Evolutionary conservation across 2,113 vertebrate species (phyloP), one percentile per base, ranked within the genome.

Genomic region (Sisor rabdophorus): DNA sequence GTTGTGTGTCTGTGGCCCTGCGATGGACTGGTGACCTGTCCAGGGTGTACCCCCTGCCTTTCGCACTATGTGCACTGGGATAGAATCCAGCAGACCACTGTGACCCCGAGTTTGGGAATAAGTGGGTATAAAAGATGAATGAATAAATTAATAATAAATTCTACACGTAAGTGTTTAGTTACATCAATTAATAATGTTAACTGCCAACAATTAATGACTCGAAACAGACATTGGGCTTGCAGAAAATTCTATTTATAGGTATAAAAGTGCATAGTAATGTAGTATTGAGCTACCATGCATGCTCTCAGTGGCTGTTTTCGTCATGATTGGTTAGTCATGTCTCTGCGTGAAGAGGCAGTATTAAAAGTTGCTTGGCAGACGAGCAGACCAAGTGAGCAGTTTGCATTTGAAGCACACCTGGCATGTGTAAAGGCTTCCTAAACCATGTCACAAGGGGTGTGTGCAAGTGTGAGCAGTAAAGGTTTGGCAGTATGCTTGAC

Each of bases 391-490:
- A 71, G 64, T 73, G 56, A 76, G 73, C 73, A 40, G 73, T 71
- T 77, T 75, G 71, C 63, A 77, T 77, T 80, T 65, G 53, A 55
- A 71, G 68, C 69, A 79, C 69, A 80, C 47, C 32, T 79, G 59
- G 70, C 36, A 15, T 69, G 26, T 82, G 50, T 55, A 44, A 82
- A 76, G 67, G 55, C 69, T 61, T 58, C 73, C 71, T 69, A 67
- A 71, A 36, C 75, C 22, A 16, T 72, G 71, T 75, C 56, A 63
- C 36, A 5, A 52, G 26, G 58, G 73, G 47, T 74, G 44, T 71
- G 70, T 4, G 6, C 40, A 61, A 48, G 26, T 59, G 54, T 85
- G 81, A 81, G 79, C 44, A 3, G 36, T 79, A 72, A 85, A 87
- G 86, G 84, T 86, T 70, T 47, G 11, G 50, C 75, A 74, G 67